These are phyloP conservation scores for Alauda arvensis DNA, from an alignment of 2,797 vertebrate species.

Conservation along the genomic window DNA sequence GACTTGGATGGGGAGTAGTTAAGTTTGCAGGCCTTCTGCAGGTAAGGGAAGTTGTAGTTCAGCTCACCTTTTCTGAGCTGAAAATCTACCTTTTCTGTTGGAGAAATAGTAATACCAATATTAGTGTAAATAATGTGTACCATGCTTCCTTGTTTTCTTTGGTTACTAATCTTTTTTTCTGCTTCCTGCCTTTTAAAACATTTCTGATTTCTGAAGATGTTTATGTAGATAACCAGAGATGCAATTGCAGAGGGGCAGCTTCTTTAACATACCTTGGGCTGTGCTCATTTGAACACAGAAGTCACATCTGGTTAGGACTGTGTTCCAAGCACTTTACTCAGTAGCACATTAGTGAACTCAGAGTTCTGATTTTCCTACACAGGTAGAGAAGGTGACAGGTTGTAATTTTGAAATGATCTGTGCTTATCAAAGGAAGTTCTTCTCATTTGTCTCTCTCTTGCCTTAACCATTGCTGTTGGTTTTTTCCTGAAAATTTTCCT, in stretches of 20 bases:
- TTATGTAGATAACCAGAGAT: not conserved
- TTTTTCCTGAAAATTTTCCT: not conserved
- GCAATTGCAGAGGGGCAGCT: not conserved
- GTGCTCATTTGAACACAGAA: not conserved
- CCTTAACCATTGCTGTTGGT: not conserved
- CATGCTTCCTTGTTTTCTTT: not conserved
- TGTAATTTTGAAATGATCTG: not conserved
- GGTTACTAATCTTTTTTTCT: not conserved
- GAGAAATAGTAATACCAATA: not conserved
- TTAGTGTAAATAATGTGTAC: not conserved
- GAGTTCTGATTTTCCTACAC: not conserved
- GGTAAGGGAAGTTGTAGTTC: slow-evolving; percentile 68
- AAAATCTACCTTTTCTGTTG: not conserved
- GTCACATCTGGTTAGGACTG: not conserved
- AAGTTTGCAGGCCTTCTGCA: slow-evolving; percentile 96
- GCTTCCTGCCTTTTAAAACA: not conserved
- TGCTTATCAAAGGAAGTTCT: not conserved
- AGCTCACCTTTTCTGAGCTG: not conserved
- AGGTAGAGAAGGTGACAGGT: not conserved
- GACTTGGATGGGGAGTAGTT: slow-evolving; percentile 96
- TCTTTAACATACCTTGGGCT: not conserved
- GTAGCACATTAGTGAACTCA: not conserved
- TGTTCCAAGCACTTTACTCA: not conserved
- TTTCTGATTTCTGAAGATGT: not conserved
- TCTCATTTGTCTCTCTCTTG: not conserved